Percentiles rank a stretch among this genome's conserved stretches.
Evolutionary conservation across 2,797 vertebrate species (phyloP).

Genomic region (Aselliscus stoliczkanus): DNA sequence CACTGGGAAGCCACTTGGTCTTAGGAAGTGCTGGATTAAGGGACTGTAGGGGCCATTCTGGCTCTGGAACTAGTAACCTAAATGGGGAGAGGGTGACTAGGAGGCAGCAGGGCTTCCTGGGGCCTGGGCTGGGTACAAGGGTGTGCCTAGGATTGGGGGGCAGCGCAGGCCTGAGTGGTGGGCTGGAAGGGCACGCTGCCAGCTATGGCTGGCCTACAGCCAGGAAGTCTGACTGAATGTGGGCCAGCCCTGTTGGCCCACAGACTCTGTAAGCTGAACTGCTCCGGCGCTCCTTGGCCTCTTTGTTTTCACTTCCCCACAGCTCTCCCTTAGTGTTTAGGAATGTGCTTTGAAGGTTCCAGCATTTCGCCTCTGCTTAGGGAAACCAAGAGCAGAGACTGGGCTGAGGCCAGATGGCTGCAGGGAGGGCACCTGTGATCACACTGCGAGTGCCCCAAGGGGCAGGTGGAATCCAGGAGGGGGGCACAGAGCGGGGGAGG

Average conservation of each 20-base stretch:
- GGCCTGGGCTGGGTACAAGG: not conserved
- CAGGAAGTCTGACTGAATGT: conserved; percentile 73
- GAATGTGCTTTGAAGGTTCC: conserved; percentile 75
- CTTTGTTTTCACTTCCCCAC: conserved; percentile 69
- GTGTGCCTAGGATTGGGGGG: conserved; percentile 46
- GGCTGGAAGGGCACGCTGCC: conserved; percentile 60
- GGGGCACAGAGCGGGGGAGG: not conserved
- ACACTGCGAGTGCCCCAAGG: conserved; percentile 39
- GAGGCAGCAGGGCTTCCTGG: not conserved
- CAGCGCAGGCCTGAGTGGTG: conserved; percentile 45
- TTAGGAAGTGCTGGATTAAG: not conserved
- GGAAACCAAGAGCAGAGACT: conserved; percentile 65
- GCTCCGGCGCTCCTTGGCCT: conserved; percentile 37
- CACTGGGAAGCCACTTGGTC: not conserved
- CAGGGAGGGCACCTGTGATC: conserved; percentile 72
- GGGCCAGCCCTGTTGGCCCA: conserved; percentile 76
- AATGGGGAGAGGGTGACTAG: not conserved
- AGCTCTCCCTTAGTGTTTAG: conserved; percentile 64
- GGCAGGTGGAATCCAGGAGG: conserved; percentile 45
- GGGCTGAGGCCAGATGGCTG: conserved; percentile 66
- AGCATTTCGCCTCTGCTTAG: conserved; percentile 61
- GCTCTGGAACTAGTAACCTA: not conserved
- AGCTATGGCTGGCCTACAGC: conserved; percentile 56
- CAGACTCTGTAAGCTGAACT: conserved; percentile 71
- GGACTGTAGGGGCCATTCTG: not conserved